A percentile compares a stretch with the other conserved stretches of the same genome.
phyloP scores from a whole-genome alignment of 2,113 vertebrate species.

The Fukomys damarensis region DNA sequence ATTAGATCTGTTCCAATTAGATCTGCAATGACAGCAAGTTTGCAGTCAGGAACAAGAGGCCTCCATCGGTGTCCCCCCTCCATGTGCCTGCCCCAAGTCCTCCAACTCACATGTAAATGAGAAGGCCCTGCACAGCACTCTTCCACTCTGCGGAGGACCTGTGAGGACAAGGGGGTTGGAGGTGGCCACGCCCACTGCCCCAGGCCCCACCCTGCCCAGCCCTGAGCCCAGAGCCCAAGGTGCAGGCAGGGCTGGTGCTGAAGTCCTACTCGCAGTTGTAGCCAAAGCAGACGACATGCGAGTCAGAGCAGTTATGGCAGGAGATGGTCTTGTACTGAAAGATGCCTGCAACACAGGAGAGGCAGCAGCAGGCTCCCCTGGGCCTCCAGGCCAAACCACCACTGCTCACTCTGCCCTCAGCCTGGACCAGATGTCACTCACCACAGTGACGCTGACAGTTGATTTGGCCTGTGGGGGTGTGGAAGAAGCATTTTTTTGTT shows the following conservation, averaged over 20 bases:
- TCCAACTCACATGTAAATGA: constrained; percentile 76
- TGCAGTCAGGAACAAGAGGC: neutral
- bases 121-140: constrained; percentile 69
- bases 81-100: neutral
- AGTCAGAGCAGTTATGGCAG: constrained; percentile 70
- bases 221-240: neutral
- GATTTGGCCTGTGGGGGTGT: constrained; percentile 61
- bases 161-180: neutral
- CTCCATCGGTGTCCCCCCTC: neutral
- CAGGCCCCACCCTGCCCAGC: neutral
- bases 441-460: constrained; percentile 80
- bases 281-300: constrained; percentile 72
- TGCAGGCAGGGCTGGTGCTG: rapidly evolving
- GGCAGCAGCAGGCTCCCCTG: neutral
- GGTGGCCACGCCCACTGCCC: neutral
- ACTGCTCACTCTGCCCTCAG: rapidly evolving
- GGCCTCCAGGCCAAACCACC: neutral
- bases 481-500: neutral
- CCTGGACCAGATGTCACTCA: constrained; percentile 40
- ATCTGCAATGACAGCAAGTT: constrained; percentile 42
- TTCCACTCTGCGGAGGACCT: constrained; percentile 73
- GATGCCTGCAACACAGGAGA: constrained; percentile 66
- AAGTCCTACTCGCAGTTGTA: constrained; percentile 79
- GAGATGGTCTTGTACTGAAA: constrained; percentile 72
- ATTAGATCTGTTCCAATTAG: constrained; percentile 60